These are phyloP conservation scores for Pandion haliaetus DNA, from an alignment of 2,113 vertebrate species.

Conservation along the genomic window DNA sequence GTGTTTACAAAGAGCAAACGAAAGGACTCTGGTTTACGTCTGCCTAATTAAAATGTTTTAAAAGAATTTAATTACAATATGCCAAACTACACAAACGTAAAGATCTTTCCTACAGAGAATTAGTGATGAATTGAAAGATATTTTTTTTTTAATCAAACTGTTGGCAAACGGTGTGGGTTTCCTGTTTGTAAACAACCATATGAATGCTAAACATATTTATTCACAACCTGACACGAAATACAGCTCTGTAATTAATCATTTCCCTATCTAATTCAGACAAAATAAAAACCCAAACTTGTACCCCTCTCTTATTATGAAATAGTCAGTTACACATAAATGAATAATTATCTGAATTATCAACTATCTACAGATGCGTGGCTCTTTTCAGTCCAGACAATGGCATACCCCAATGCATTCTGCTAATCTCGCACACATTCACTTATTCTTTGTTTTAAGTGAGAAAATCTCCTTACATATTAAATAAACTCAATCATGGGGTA, in stretches of 20 bases:
- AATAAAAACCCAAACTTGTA: slow-evolving; percentile 58
- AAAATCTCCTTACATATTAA: slow-evolving; percentile 78
- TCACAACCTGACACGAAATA: slow-evolving; percentile 73
- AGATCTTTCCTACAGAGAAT: slow-evolving; percentile 70
- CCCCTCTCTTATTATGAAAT: slow-evolving; percentile 27
- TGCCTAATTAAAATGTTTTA: slow-evolving; percentile 72
- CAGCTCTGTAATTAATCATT: slow-evolving; percentile 77
- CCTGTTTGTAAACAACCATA: slow-evolving; percentile 74
- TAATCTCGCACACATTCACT: slow-evolving; percentile 76
- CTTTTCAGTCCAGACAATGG: slow-evolving; percentile 74
- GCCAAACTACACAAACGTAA: slow-evolving; percentile 64
- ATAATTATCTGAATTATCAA: slow-evolving; percentile 78
- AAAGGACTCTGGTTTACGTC: slow-evolving; percentile 51
- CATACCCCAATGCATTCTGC: slow-evolving; percentile 53
- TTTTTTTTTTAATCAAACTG: slow-evolving; percentile 69
- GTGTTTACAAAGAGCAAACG: slow-evolving; percentile 8
- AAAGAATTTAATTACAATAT: slow-evolving; percentile 71
- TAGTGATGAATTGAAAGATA: slow-evolving; percentile 61
- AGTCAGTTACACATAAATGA: slow-evolving; percentile 67
- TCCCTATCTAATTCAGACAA: slow-evolving; percentile 65
- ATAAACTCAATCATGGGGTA: slow-evolving; percentile 73
- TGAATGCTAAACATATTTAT: slow-evolving; percentile 75
- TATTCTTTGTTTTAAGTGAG: slow-evolving; percentile 77
- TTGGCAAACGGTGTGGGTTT: slow-evolving; percentile 64
- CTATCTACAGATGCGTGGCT: slow-evolving; percentile 76